Evolutionary conservation across 2,113 vertebrate genomes (phyloP).

Genomic region (Picathartes gymnocephalus): DNA sequence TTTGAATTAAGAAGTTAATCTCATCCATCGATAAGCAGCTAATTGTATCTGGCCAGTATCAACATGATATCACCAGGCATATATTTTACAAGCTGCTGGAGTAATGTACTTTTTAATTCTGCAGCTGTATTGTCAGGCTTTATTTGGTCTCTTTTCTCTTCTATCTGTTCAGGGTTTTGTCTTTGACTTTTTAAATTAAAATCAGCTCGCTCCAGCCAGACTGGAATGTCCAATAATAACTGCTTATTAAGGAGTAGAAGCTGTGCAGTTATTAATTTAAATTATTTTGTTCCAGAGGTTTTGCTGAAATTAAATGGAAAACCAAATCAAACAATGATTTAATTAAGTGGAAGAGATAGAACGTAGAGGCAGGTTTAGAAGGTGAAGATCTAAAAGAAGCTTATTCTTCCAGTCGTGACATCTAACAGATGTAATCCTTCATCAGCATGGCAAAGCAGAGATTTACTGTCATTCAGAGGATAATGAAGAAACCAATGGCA

Average conservation of each 20-base stretch:
- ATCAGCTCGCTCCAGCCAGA: constrained; percentile 10
- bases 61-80: not conserved
- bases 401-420: constrained; percentile 22
- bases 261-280: constrained; percentile 59
- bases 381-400: constrained; percentile 37
- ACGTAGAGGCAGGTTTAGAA: constrained; percentile 15
- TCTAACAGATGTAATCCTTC: constrained; percentile 58
- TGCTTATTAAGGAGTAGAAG: constrained; percentile 47
- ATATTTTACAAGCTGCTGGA: not conserved
- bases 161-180: constrained; percentile 30
- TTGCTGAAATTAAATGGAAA: constrained; percentile 58
- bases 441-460: not conserved
- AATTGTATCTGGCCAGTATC: not conserved
- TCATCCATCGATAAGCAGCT: not conserved
- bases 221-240: constrained; percentile 51
- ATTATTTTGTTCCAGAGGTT: constrained; percentile 63
- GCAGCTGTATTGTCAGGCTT: not conserved
- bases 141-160: constrained; percentile 9
- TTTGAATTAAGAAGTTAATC: constrained; percentile 32
- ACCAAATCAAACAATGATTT: constrained; percentile 62
- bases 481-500: constrained; percentile 37
- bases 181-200: constrained; percentile 63
- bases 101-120: not conserved
- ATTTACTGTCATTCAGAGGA: constrained; percentile 53
- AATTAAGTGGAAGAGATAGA: constrained; percentile 58